Conservation (phyloP, 1,140 invertebrate species). For the Phymorhynchus buccinoides region DNA sequence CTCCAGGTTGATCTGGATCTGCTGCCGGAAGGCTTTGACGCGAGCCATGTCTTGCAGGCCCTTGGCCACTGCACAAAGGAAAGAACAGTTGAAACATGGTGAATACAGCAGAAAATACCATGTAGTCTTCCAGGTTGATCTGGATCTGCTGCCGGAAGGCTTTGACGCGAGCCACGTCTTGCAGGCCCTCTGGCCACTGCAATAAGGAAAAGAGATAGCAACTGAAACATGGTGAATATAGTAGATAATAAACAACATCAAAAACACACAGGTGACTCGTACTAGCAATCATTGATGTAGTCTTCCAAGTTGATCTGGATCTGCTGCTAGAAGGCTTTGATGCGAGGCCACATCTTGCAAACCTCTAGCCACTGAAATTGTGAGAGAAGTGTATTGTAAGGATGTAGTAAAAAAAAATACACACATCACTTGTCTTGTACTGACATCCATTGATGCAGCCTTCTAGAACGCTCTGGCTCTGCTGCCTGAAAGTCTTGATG, state of each 20-base stretch:
- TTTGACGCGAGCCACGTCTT: slow-evolving; percentile 87
- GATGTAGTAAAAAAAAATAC: too few relatives aligned
- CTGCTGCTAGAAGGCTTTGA: slow-evolving; percentile 92
- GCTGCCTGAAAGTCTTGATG: slow-evolving; percentile 91
- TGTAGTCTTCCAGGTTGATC: slow-evolving; percentile 90
- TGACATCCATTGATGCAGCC: slow-evolving; percentile 98
- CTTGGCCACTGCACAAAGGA: slow-evolving; percentile 84
- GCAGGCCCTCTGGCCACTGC: slow-evolving; percentile 93
- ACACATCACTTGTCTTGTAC: too few relatives aligned
- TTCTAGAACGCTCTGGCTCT: slow-evolving; percentile 96
- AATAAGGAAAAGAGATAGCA: too few relatives aligned
- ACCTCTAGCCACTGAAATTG: slow-evolving; percentile 91
- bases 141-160: slow-evolving; percentile 93
- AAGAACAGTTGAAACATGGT: too few relatives aligned
- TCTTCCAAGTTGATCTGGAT: slow-evolving; percentile 97
- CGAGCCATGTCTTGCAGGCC: slow-evolving; percentile 87
- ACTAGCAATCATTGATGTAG: slow-evolving; percentile 97
- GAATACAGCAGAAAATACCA: too few relatives aligned
- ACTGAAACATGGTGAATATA: too few relatives aligned
- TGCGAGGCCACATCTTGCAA: slow-evolving; percentile 86
- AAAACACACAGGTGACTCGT: too few relatives aligned
- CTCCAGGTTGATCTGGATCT: slow-evolving; percentile 96
- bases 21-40: slow-evolving; percentile 91
- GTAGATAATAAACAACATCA: too few relatives aligned
- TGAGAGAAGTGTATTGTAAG: too few relatives aligned